Conservation (phyloP, 2,113 vertebrate species). For the Dolichotis patagonum region DNA sequence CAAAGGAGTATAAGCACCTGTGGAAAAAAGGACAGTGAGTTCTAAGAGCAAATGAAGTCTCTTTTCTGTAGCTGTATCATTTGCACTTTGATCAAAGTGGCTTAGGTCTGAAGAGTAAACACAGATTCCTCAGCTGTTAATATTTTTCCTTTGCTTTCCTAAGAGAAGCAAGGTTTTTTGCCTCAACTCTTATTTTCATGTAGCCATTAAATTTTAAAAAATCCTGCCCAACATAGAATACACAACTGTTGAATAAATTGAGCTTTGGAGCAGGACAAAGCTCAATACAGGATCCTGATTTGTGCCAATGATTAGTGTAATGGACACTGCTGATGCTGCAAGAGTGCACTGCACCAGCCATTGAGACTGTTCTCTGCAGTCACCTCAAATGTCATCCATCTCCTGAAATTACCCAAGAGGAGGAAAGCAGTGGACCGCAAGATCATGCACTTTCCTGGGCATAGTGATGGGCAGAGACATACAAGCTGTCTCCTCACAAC, state of each 20-base stretch:
- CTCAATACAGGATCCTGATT: neutral
- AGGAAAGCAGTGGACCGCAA: neutral
- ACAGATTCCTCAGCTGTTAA: neutral
- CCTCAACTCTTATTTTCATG: neutral
- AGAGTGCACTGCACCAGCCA: neutral
- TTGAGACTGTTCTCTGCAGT: neutral
- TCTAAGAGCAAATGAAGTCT: neutral
- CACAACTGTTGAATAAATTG: neutral
- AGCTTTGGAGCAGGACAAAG: neutral
- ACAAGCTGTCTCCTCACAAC: neutral
- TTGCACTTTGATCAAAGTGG: neutral
- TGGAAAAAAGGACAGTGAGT: neutral
- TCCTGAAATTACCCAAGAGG: neutral
- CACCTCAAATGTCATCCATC: neutral
- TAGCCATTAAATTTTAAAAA: neutral
- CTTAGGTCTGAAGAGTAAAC: neutral
- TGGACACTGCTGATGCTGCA: neutral
- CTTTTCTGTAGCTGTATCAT: neutral
- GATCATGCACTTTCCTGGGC: neutral
- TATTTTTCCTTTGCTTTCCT: neutral
- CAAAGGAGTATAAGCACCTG: neutral
- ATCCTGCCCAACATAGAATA: neutral
- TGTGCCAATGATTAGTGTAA: neutral
- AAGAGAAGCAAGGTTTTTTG: conserved; percentile 14
- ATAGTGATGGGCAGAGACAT: neutral